Conservation (phyloP, 2,113 vertebrate genomes). For the Notechis scutatus region DNA sequence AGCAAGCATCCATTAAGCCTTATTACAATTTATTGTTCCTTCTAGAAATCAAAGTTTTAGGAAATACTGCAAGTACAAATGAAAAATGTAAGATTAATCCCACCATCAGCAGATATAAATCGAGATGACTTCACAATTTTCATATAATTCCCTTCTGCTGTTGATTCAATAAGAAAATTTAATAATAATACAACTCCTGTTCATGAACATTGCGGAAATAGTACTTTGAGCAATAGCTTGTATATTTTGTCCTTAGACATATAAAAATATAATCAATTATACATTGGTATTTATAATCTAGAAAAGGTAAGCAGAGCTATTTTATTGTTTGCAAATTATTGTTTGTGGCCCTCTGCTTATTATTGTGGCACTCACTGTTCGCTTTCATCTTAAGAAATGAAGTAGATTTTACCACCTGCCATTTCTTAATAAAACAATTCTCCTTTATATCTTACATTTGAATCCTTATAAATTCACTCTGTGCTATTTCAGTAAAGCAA, state of each 20-base stretch:
- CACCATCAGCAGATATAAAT: constrained; percentile 40
- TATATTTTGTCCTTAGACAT: constrained; percentile 31
- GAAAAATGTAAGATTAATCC: constrained; percentile 66
- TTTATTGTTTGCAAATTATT: constrained; percentile 44
- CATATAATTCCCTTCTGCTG: constrained; percentile 54
- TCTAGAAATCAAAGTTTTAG: constrained; percentile 66
- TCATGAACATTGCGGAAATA: constrained; percentile 41
- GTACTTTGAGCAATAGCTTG: constrained; percentile 19
- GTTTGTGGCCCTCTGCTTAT: constrained; percentile 36
- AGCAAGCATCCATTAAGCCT: constrained; percentile 43
- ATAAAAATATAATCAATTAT: constrained; percentile 21
- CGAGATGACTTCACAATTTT: constrained; percentile 33
- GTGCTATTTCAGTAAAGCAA: constrained; percentile 47
- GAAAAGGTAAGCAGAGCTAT: constrained; percentile 40
- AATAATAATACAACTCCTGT: constrained; percentile 39
- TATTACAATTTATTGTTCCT: constrained; percentile 62
- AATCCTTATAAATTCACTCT: constrained; percentile 42
- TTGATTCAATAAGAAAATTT: constrained; percentile 42
- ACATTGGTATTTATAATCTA: constrained; percentile 4
- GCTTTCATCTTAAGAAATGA: constrained; percentile 37
- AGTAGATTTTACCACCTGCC: constrained; percentile 53
- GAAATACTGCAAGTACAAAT: constrained; percentile 52
- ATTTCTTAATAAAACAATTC: constrained; percentile 45
- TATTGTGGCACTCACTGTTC: constrained; percentile 24
- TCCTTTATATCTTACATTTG: constrained; percentile 35